Evolutionary conservation across 2,888 invertebrate species (phyloP), one percentile per base, ranked within the genome.

Genomic region (Drosophila kuntzei): DNA sequence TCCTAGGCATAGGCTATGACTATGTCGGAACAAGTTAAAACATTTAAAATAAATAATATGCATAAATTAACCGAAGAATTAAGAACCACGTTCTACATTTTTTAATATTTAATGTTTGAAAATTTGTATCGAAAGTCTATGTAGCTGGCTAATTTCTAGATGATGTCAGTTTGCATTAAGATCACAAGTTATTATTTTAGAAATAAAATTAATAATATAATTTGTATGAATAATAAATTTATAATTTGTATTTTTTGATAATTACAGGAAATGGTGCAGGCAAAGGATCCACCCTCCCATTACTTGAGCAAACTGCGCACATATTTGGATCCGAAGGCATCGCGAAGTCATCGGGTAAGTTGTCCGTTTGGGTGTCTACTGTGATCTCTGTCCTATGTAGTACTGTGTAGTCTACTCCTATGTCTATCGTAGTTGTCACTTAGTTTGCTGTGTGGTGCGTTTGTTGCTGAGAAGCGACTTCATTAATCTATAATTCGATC

Each of bases 261-360:
- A 32, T 94, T 94, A 20, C 93, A 98, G 96, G 98, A 98, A 94
- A 96, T 97, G 95, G 98, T 99, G 86, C 98, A 98, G 91, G 98
- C 98, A n/a, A 98, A 99, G 93, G 98, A 99, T 93, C 97, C 98
- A 51, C 99, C 99, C 50, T 95, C 97, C 61, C 97, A 98, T 93
- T 99, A 99, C 94, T 95, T 99, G 92, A 97, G 97, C 93, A 99
- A 98, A 93, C 94, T 99, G 87, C 95, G 96, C 88, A 98, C 98
- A 7, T 99, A 98, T 93, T 94, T 99, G 92, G 98, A 99, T 92
- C 99, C 99, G 3, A 98, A 98, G 93, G 98, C 98, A 49, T 98
- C 98, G 47, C 95, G 98, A 90, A 98, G 98, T 94, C 97, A 98
- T 93, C 95, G 98, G 94, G 98, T 98, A 94, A 94, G 96, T 94